Percentiles rank a stretch among this genome's conserved stretches.
These are phyloP conservation scores for Anniella stebbinsi DNA, from an alignment of 2,797 vertebrate genomes.

Conservation along the genomic window DNA sequence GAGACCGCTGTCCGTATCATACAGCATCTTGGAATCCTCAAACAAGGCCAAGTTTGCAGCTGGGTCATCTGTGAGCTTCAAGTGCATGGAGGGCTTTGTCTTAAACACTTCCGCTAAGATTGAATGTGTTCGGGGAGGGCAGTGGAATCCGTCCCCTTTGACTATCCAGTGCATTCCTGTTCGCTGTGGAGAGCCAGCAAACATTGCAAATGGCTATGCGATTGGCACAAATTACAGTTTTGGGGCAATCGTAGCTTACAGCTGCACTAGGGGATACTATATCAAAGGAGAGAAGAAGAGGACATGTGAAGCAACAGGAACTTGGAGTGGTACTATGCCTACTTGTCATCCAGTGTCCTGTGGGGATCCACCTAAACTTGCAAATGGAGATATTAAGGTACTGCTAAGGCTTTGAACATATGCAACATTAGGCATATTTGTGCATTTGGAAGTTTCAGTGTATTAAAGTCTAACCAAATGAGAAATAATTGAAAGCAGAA, in stretches of 20 bases:
- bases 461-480: background rate
- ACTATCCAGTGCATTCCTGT: slow-evolving; percentile 91
- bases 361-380: slow-evolving; percentile 82
- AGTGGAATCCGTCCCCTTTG: slow-evolving; percentile 90
- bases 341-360: slow-evolving; percentile 92
- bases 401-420: slow-evolving; percentile 24
- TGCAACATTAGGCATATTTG: background rate
- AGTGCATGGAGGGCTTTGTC: slow-evolving; percentile 95
- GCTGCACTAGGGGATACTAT: slow-evolving; percentile 92
- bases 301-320: slow-evolving; percentile 92
- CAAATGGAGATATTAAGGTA: slow-evolving; percentile 93
- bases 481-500: slow-evolving; percentile 1
- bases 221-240: slow-evolving; percentile 95
- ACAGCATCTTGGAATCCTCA: slow-evolving; percentile 91
- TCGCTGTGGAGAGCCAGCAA: slow-evolving; percentile 90
- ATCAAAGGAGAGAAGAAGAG: slow-evolving; percentile 96
- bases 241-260: slow-evolving; percentile 94
- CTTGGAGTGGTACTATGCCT: slow-evolving; percentile 91
- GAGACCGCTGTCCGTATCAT: slow-evolving; percentile 85
- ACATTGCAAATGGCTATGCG: slow-evolving; percentile 89
- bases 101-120: slow-evolving; percentile 91
- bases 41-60: slow-evolving; percentile 91
- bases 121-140: slow-evolving; percentile 90
- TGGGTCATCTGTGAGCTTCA: slow-evolving; percentile 91
- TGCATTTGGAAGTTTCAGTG: background rate